These are phyloP conservation scores for Stramonita haemastoma DNA, from an alignment of 2,888 invertebrate species.

Conservation along the genomic window DNA sequence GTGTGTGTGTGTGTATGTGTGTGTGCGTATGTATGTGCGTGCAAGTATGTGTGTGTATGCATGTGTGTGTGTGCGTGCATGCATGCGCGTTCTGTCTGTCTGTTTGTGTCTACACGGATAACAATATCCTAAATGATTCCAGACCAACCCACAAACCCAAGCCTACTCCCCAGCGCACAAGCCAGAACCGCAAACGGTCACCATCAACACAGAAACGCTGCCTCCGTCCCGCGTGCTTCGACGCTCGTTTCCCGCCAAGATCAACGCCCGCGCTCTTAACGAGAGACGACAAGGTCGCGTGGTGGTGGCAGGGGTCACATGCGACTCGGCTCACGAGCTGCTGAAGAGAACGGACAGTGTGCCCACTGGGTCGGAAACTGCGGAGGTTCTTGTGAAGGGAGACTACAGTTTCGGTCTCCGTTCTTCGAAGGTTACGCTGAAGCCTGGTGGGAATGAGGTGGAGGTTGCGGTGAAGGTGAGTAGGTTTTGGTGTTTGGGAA, in stretches of 20 bases:
- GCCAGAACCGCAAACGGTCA: background rate
- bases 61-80: background rate
- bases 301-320: conserved; percentile 60
- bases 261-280: conserved; percentile 21
- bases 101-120: background rate
- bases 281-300: conserved; percentile 58
- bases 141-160: no score
- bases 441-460: conserved; percentile 78
- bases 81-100: background rate
- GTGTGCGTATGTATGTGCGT: no score
- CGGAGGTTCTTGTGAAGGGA: conserved; percentile 81
- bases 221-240: background rate
- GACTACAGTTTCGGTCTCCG: conserved; percentile 83
- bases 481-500: no score
- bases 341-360: conserved; percentile 67
- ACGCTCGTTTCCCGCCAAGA: conserved; percentile 20
- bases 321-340: conserved; percentile 65
- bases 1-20: no score
- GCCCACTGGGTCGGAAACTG: conserved; percentile 80
- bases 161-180: background rate
- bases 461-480: conserved; percentile 76
- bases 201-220: conserved; percentile 1
- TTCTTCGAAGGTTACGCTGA: conserved; percentile 74
- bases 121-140: no score
- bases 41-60: no score